Base-by-base conservation (phyloP, 2,797 vertebrate genomes). In the Danio choprae region DNA sequence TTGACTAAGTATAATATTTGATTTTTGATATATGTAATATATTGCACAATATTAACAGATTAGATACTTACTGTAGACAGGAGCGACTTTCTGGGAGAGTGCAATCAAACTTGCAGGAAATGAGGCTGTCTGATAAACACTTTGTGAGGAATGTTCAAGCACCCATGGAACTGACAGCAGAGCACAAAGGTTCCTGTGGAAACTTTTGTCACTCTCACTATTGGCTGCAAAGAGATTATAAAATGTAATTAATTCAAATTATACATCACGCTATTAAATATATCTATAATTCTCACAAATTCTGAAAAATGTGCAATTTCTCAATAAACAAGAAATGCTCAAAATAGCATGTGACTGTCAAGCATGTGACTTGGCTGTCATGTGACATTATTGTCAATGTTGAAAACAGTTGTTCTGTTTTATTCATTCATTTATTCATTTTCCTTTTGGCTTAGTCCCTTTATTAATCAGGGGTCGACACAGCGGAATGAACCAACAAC, bases 151-250 rank as follows among this genome's bases (percentile, higher is more conserved):
- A 87, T 94, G 94, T 20, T 91, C 93, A 81, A 83, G 91, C 89
- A 97, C 93, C 98, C 98, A 99, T 3, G 97, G 96, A 82, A 99
- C 89, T 65, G 97, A 97, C 1, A 98, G 88, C 85, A 98, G 86
- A 50, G 91, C 93, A 88, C 97, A 97, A 70, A 96, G 85, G 13
- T 88, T 91, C 83, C 84, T 88, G 84, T 94, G 92, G 77, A 96
- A 89, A 36, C 88, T 84, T 53, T 94, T 92, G 51, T 92, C 92
- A 65, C 90, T 82, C 40, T 87, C 87, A 80, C 81, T 90, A 89
- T 88, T 93, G 82, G 93, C 97, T 99, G 79, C 0, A 56, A 56
- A 79, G 75, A 84, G 46, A 59, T 29, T 29, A 29, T 29, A 29
- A 29, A 29, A 29, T n/a, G n/a, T n/a, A n/a, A n/a, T 29, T 29